Evolutionary conservation across 2,888 invertebrate genomes (phyloP).

Genomic region (Acronicta aceris): DNA sequence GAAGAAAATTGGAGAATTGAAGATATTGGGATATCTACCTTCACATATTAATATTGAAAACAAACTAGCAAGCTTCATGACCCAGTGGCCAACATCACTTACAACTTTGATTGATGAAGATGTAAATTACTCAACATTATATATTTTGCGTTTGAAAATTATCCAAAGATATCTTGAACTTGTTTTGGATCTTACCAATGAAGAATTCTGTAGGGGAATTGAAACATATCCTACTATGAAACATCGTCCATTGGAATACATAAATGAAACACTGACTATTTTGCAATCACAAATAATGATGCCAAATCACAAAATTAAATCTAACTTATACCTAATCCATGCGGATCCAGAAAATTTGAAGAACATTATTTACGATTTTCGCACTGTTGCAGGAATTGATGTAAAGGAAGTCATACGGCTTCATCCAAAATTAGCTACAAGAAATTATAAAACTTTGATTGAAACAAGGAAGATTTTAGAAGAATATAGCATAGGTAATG

Average conservation of each 20-base stretch:
- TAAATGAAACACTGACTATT: slow-evolving; percentile 78
- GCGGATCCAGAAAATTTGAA: slow-evolving; percentile 81
- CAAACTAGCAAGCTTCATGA: slow-evolving; percentile 79
- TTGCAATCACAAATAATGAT: slow-evolving; percentile 77
- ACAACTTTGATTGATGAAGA: slow-evolving; percentile 79
- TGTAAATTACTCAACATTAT: slow-evolving; percentile 70
- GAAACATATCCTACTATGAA: slow-evolving; percentile 83
- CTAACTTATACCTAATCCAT: slow-evolving; percentile 82
- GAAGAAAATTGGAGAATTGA: slow-evolving; percentile 75
- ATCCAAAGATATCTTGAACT: slow-evolving; percentile 83
- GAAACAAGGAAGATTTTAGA: slow-evolving; percentile 77
- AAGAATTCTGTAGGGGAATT: slow-evolving; percentile 78
- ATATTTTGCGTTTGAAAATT: slow-evolving; percentile 77
- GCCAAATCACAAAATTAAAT: slow-evolving; percentile 78
- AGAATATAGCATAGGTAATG: slow-evolving; percentile 75
- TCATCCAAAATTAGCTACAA: slow-evolving; percentile 79
- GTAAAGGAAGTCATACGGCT: slow-evolving; percentile 81
- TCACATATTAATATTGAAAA: slow-evolving; percentile 78
- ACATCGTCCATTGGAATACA: slow-evolving; percentile 79
- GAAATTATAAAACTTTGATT: slow-evolving; percentile 69
- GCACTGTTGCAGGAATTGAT: slow-evolving; percentile 80
- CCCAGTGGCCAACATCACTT: slow-evolving; percentile 85
- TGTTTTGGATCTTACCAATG: slow-evolving; percentile 74
- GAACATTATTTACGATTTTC: slow-evolving; percentile 73
- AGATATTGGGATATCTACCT: slow-evolving; percentile 64